A percentile compares a stretch with the other conserved stretches of the same genome.
Conservation (phyloP, 2,888 invertebrate species). For the Tricholauxania praeusta region DNA sequence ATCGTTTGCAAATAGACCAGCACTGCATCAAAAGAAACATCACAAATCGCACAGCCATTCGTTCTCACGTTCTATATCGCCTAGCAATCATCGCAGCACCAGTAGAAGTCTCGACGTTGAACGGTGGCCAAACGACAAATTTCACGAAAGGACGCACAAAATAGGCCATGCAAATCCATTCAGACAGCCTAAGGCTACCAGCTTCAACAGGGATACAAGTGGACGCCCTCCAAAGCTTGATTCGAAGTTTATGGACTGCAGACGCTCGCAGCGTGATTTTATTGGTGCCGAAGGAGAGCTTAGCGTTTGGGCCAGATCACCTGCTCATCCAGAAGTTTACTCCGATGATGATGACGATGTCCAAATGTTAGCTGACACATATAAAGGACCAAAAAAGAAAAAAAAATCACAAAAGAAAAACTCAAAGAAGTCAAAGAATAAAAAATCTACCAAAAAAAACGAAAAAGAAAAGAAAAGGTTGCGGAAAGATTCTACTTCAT, state of each 20-base stretch:
- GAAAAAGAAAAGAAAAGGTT: slow-evolving; percentile 66
- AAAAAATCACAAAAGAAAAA: slow-evolving; percentile 53
- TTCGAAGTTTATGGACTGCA: slow-evolving; percentile 75
- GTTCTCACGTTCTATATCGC: neutral
- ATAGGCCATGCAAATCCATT: slow-evolving; percentile 53
- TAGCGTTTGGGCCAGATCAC: slow-evolving; percentile 82
- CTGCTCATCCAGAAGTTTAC: slow-evolving; percentile 72
- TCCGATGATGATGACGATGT: slow-evolving; percentile 69
- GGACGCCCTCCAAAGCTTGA: slow-evolving; percentile 56
- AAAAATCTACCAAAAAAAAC: slow-evolving; percentile 69
- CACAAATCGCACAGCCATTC: slow-evolving; percentile 11
- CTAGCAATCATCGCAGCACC: neutral
- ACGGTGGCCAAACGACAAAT: slow-evolving; percentile 62
- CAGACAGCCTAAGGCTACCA: slow-evolving; percentile 46
- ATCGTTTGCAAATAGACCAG: neutral
- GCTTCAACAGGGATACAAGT: slow-evolving; percentile 34
- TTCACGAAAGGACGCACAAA: slow-evolving; percentile 45
- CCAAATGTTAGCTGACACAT: slow-evolving; percentile 53
- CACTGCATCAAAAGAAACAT: neutral
- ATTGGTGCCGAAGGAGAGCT: slow-evolving; percentile 79
- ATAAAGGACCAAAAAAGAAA: slow-evolving; percentile 55
- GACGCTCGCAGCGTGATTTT: slow-evolving; percentile 79
- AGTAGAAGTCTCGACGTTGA: slow-evolving; percentile 42
- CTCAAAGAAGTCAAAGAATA: slow-evolving; percentile 64
- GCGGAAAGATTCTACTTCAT: slow-evolving; percentile 63